phyloP scores from a whole-genome alignment of 2,113 vertebrate species.

The Erythrocercus mccallii region DNA sequence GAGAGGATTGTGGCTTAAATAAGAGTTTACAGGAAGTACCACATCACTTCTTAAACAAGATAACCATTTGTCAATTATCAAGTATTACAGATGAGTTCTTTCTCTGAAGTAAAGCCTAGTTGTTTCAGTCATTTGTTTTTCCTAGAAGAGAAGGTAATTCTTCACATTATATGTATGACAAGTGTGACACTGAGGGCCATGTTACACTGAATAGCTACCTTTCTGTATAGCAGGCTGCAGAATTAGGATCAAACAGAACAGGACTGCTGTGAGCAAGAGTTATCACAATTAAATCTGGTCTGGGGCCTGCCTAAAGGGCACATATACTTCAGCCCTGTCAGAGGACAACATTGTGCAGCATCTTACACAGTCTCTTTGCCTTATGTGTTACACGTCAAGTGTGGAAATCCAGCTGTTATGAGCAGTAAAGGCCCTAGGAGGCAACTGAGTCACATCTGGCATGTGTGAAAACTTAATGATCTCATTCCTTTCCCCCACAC shows the following conservation, averaged over 20 bases:
- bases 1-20: not conserved
- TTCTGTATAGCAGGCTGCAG: not conserved
- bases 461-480: not conserved
- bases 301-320: not conserved
- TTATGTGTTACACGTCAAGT: fast-evolving
- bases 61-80: not conserved
- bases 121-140: not conserved
- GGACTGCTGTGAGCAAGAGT: not conserved
- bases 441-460: not conserved
- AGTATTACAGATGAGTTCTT: not conserved
- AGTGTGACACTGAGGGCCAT: not conserved
- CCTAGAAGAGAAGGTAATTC: not conserved
- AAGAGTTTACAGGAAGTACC: not conserved
- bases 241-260: not conserved
- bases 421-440: not conserved
- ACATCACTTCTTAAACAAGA: not conserved
- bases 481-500: not conserved
- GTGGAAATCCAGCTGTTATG: not conserved
- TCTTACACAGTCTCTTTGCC: not conserved
- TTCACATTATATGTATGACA: not conserved
- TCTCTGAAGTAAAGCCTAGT: not conserved
- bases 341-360: not conserved
- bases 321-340: not conserved
- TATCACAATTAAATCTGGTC: not conserved
- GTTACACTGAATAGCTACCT: not conserved